A percentile compares a stretch with the other conserved stretches of the same genome.
phyloP scores from a whole-genome alignment of 2,797 vertebrate species.

The Podargus strigoides region DNA sequence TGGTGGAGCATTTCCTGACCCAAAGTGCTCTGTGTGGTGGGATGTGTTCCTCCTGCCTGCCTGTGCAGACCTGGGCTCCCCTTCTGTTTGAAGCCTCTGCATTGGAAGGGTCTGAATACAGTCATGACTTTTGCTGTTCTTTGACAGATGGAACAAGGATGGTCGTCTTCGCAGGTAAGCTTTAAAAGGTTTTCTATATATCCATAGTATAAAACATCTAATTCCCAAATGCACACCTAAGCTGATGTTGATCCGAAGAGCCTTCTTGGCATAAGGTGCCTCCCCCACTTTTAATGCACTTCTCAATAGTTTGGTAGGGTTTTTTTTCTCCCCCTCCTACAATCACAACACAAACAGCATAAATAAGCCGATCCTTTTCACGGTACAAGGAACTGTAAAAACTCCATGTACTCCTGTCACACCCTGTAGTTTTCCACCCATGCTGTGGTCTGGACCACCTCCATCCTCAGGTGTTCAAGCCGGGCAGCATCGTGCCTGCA shows the following conservation, averaged over 20 bases:
- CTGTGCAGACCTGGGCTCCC: not conserved
- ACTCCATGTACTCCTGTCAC: accelerated
- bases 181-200: not conserved
- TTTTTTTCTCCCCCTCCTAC: not conserved
- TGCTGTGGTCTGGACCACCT: accelerated
- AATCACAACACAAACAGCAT: not conserved
- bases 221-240: not conserved
- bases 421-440: not conserved
- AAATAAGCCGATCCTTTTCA: not conserved
- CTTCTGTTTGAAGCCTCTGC: not conserved
- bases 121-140: not conserved
- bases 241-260: not conserved
- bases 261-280: not conserved
- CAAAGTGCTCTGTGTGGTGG: not conserved
- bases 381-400: no score
- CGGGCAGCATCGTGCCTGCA: accelerated
- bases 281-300: not conserved
- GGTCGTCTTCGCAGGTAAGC: not conserved
- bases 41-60: not conserved
- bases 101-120: not conserved
- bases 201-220: not conserved
- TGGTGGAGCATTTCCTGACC: not conserved
- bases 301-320: not conserved
- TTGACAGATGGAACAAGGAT: not conserved
- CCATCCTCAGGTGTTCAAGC: not conserved